These are phyloP conservation scores for Drosophila colorata DNA, from an alignment of 2,888 invertebrate species.

Conservation along the genomic window DNA sequence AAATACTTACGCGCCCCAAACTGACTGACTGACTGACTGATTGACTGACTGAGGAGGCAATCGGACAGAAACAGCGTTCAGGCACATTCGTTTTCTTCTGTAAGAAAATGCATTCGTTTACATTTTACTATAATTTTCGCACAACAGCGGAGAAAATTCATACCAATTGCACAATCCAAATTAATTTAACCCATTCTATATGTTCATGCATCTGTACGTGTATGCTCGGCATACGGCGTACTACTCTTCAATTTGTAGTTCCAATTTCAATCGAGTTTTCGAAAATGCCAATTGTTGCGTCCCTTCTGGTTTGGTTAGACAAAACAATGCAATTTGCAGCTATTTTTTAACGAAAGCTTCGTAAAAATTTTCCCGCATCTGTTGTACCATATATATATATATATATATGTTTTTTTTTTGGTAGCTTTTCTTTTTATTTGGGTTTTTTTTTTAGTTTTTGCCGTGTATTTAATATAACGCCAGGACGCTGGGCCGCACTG, in stretches of 20 bases:
- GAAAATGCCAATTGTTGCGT: constrained; percentile 59
- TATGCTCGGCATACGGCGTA: constrained; percentile 45
- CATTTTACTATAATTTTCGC: constrained; percentile 48
- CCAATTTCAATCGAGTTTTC: constrained; percentile 24
- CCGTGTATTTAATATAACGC: constrained; percentile 20
- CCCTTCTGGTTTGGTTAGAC: constrained; percentile 62
- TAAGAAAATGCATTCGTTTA: constrained; percentile 74
- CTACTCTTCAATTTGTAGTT: constrained; percentile 28
- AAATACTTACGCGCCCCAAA: constrained; percentile 65
- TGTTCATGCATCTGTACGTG: constrained; percentile 8
- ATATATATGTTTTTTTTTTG: constrained; percentile 2
- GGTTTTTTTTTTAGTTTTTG: constrained; percentile 12
- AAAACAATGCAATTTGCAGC: constrained; percentile 73
- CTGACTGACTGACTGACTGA: constrained; percentile 30
- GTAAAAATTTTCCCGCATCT: constrained; percentile 76
- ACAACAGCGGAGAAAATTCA: constrained; percentile 79
- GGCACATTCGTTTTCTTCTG: constrained; percentile 60
- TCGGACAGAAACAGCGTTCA: constrained; percentile 32
- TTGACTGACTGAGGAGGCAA: constrained; percentile 15
- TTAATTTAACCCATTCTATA: constrained; percentile 30
- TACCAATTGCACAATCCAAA: constrained; percentile 80
- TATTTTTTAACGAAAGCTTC: constrained; percentile 47
- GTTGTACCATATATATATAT: constrained; percentile 60
- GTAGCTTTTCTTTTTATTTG: neutral
- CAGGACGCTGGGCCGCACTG: constrained; percentile 11